Base-by-base conservation (phyloP, 1,140 invertebrate genomes). In the Mylabris phalerata region DNA sequence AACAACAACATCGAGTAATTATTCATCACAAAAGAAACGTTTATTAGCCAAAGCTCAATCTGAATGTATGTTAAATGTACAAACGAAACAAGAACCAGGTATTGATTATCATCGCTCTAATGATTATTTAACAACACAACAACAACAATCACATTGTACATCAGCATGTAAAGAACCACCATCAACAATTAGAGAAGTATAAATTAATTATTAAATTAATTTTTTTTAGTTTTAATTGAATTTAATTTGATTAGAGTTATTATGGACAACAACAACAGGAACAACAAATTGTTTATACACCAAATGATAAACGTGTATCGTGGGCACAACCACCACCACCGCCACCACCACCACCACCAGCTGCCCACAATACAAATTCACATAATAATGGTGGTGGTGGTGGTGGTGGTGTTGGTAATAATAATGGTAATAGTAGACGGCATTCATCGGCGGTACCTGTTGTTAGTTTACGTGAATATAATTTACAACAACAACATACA, bases 1-100 rank as follows among this genome's bases (percentile, higher is more conserved):
- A 62, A 54, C 57, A 66, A 63, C 26, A 60, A 62, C 48, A 50
- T 0, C 51, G 51, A 71, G 71, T 9, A 77, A 76, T 58, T 78
- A 78, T 48, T 73, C 75, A 49, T 88, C 90, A 9, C 88, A 91
- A 74, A 94, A 94, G 80, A 95, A 94, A 73, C 82, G 92, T 42
- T 77, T 94, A 44, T 73, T 94, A 63, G 90, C 90, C 13, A 89
- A 88, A 75, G 89, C 89, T 10, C 92, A 94, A 73, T 89, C 87
- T 38, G 91, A 93, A 70, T 90, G 88, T 67, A 83, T 83, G 76
- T 69, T 82, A 32, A 74, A 73, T 51, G 67, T 74, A 6, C 64
- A 70, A 27, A 72, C 72, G 2, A 75, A 79, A 63, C 76, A 78
- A 64, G 77, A 79, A 65, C 76, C 76, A n/a, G 70, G 71, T n/a